Percentiles rank a stretch among this genome's conserved stretches.
Conservation (phyloP, 2,888 invertebrate genomes). For the Diaprepes abbreviatus region DNA sequence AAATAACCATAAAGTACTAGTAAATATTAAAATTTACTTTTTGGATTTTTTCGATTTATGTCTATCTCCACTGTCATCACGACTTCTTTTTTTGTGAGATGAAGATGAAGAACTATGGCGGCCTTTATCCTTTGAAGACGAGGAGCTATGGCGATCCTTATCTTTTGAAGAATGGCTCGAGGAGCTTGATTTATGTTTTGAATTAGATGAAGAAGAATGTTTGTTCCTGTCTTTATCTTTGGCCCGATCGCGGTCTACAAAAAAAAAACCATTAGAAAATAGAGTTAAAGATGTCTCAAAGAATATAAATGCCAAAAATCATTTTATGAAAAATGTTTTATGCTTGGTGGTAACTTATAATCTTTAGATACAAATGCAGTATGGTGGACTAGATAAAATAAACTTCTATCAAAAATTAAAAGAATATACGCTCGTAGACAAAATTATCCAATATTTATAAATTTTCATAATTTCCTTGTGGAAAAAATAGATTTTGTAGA, state of each 20-base stretch:
- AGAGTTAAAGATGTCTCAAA: too few relatives aligned
- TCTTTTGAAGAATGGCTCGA: slow-evolving; percentile 34
- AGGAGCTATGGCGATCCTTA: slow-evolving; percentile 52
- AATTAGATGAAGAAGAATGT: slow-evolving; percentile 15
- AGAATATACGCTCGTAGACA: too few relatives aligned
- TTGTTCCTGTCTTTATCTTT: slow-evolving; percentile 54
- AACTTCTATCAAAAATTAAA: too few relatives aligned
- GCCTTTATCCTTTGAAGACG: slow-evolving; percentile 51
- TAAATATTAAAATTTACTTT: slow-evolving; percentile 63
- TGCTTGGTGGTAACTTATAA: too few relatives aligned
- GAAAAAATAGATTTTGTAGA: too few relatives aligned
- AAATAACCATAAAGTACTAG: slow-evolving; percentile 1
- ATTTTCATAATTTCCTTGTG: too few relatives aligned
- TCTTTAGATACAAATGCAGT: too few relatives aligned
- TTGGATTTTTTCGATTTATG: slow-evolving; percentile 79
- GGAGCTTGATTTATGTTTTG: slow-evolving; percentile 10
- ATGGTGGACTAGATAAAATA: too few relatives aligned
- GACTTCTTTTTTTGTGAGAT: slow-evolving; percentile 76
- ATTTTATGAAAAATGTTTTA: too few relatives aligned
- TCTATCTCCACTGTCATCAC: slow-evolving; percentile 81
- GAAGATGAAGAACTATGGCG: slow-evolving; percentile 59
- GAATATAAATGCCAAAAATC: too few relatives aligned
- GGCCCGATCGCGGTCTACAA: slow-evolving; percentile 47
- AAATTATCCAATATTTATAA: too few relatives aligned
- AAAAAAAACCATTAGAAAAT: too few relatives aligned